Evolutionary conservation across 2,888 invertebrate genomes (phyloP), one percentile per base, ranked within the genome.

Genomic region (Agonopterix alstromeriana): DNA sequence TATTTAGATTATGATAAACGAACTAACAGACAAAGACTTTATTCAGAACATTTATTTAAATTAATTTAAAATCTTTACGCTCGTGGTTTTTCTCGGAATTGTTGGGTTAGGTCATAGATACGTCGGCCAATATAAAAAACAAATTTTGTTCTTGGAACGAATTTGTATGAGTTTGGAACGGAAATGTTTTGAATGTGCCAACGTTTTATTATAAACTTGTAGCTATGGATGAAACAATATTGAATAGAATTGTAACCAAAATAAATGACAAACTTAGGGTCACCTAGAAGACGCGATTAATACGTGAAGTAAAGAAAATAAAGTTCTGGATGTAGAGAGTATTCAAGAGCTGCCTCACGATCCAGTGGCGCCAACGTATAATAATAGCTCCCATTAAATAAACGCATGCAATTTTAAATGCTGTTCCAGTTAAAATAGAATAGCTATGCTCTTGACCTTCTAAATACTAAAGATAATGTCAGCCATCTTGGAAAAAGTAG

Each of bases 401-500:
- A n/a, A 36, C 2, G 9, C 9, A 36, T n/a, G 4, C 36, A 36
- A 10, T 36, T 9, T 2, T 41, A 10, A 54, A 56, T 53, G 60
- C 54, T 56, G 53, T 61, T 52, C 51, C 51, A 59, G 48, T 55
- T 60, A 56, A 60, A 59, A 63, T 61, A 27, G 58, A 65, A 64
- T 60, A 62, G 53, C 53, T 57, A 51, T 59, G 70, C 66, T 73
- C 76, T 79, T 86, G 85, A 86, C 83, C 84, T 82, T 79, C 70
- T 61, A 61, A 73, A 72, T 67, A 70, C 67, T 70, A 77, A 72
- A 72, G 68, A 68, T 72, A 73, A 70, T 65, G 69, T 63, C 73
- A 65, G 83, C 85, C 86, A 85, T 87, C 75, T 87, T 86, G 81
- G 83, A 83, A 88, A 87, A 85, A 86, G 86, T 79, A 79, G 88